Percentiles rank a stretch among this genome's conserved stretches.
Conservation (phyloP, 2,888 invertebrate species). For the Coleophora flavipennella region DNA sequence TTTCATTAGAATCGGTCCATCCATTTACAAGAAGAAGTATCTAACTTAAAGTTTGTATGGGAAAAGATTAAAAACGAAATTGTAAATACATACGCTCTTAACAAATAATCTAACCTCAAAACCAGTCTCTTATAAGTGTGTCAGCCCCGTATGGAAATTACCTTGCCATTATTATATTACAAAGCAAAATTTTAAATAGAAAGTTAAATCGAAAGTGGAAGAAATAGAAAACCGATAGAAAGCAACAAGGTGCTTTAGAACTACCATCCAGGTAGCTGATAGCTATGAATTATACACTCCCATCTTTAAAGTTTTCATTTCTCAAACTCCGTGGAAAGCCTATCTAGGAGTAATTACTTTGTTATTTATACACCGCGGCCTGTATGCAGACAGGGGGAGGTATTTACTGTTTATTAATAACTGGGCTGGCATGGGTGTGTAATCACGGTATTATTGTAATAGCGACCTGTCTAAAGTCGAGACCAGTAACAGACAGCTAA, state of each 20-base stretch:
- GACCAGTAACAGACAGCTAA: slow-evolving; percentile 31
- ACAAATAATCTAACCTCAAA: no score
- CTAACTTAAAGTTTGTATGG: no score
- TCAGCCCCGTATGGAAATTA: no score
- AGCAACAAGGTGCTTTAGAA: slow-evolving; percentile 7
- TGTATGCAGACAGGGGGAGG: slow-evolving; percentile 47
- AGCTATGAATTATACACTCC: slow-evolving; percentile 25
- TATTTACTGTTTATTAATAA: slow-evolving; percentile 57
- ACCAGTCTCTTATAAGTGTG: no score
- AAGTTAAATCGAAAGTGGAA: slow-evolving; percentile 4
- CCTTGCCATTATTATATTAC: slow-evolving; percentile 21
- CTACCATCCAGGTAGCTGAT: slow-evolving; percentile 13
- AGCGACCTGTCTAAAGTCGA: slow-evolving; percentile 38
- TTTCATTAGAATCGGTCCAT: no score
- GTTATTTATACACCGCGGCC: slow-evolving; percentile 51
- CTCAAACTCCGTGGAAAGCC: slow-evolving; percentile 50
- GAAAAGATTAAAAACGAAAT: no score
- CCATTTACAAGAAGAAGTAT: no score
- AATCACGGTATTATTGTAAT: slow-evolving; percentile 55
- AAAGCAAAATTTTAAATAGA: slow-evolving; percentile 8
- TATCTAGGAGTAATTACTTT: slow-evolving; percentile 49
- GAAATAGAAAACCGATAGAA: slow-evolving; percentile 11
- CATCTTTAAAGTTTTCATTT: slow-evolving; percentile 43
- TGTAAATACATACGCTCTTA: no score
- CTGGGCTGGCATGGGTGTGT: slow-evolving; percentile 37